Percentiles rank a stretch among this genome's conserved stretches.
Evolutionary conservation across 2,888 invertebrate genomes (phyloP).

Genomic region (Brassicogethes aeneus): DNA sequence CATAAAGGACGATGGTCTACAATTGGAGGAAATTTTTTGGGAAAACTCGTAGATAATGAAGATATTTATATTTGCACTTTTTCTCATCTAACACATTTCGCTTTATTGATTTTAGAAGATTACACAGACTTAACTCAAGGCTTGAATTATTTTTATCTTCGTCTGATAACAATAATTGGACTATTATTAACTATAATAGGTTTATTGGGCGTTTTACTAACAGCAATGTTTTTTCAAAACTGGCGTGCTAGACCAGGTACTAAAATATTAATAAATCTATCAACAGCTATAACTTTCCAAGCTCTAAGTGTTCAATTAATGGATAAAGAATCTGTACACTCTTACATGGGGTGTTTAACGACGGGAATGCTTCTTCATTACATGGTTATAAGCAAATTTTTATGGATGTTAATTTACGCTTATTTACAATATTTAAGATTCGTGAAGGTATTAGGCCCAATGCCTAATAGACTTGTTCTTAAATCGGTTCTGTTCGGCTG

Average conservation of each 20-base stretch:
- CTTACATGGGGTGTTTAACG: slow-evolving; percentile 41
- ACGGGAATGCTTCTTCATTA: slow-evolving; percentile 56
- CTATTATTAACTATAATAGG: slow-evolving; percentile 46
- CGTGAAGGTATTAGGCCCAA: slow-evolving; percentile 54
- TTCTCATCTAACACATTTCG: slow-evolving; percentile 52
- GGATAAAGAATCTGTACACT: slow-evolving; percentile 10
- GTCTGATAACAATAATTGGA: slow-evolving; percentile 45
- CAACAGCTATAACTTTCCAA: slow-evolving; percentile 44
- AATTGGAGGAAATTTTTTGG: slow-evolving; percentile 44
- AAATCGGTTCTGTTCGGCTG: slow-evolving; percentile 56
- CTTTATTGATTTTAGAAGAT: slow-evolving; percentile 39
- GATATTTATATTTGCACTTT: slow-evolving; percentile 46
- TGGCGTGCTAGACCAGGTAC: slow-evolving; percentile 56
- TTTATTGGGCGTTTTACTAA: slow-evolving; percentile 44
- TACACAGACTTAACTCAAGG: not conserved
- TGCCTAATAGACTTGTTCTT: slow-evolving; percentile 50
- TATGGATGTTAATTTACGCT: slow-evolving; percentile 66
- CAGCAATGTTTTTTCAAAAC: slow-evolving; percentile 47
- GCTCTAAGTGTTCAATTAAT: slow-evolving; percentile 32
- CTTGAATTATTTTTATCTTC: slow-evolving; percentile 28
- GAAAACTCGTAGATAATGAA: slow-evolving; percentile 30
- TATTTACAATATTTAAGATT: slow-evolving; percentile 57
- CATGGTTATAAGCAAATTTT: slow-evolving; percentile 55
- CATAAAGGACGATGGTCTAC: slow-evolving; percentile 47
- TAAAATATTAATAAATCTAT: slow-evolving; percentile 50